Conservation (phyloP, 2,888 invertebrate species). For the Agrenia bidenticulata region DNA sequence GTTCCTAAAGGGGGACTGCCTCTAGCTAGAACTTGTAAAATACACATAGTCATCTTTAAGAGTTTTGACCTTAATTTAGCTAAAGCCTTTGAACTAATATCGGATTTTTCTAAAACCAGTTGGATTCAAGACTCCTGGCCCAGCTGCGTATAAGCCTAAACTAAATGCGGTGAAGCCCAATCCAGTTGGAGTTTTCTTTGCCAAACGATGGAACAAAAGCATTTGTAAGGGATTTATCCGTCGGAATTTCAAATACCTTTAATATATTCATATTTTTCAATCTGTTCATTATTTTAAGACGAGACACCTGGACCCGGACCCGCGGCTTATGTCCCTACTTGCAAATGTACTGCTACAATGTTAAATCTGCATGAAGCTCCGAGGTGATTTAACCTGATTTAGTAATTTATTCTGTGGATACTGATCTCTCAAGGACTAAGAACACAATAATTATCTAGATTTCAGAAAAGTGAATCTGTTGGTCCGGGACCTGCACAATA, state of each 20-base stretch:
- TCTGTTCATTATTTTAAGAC: no score
- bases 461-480: slow-evolving; percentile 22
- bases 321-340: slow-evolving; percentile 8
- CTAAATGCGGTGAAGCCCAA: slow-evolving; percentile 20
- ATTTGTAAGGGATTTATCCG: slow-evolving; percentile 17
- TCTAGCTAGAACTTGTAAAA: slow-evolving; percentile 30
- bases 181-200: slow-evolving; percentile 19
- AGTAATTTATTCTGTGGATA: background rate
- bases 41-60: no score
- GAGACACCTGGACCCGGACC: slow-evolving; percentile 37
- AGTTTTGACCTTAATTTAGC: no score
- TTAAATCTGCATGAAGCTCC: slow-evolving; percentile 17
- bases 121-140: slow-evolving; percentile 28
- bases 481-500: slow-evolving; percentile 33
- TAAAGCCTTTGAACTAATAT: no score
- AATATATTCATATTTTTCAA: no score
- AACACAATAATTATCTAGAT: no score
- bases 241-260: no score
- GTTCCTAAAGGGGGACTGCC: slow-evolving; percentile 25
- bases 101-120: slow-evolving; percentile 22
- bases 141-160: slow-evolving; percentile 32
- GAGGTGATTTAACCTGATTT: background rate
- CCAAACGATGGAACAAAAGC: slow-evolving; percentile 28
- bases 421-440: no score
- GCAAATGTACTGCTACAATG: slow-evolving; percentile 26